Conservation (phyloP, 1,140 invertebrate species). For the Drosophila takahashii region DNA sequence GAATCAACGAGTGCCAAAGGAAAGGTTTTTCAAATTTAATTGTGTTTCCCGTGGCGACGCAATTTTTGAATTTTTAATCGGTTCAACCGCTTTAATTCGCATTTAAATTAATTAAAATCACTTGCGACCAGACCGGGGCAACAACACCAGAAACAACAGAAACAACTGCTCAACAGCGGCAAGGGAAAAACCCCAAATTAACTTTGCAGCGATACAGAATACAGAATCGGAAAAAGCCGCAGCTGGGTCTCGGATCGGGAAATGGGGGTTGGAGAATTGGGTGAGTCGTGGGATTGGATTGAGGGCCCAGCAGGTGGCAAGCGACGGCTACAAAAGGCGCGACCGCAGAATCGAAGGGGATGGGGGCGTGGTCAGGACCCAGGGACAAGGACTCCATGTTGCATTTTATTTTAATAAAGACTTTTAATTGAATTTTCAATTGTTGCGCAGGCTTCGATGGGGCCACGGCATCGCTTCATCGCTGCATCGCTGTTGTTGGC, state of each 20-base stretch:
- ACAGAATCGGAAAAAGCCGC: conserved; percentile 64
- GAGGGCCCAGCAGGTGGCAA: conserved; percentile 63
- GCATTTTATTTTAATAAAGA: conserved; percentile 83
- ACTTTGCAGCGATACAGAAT: conserved; percentile 72
- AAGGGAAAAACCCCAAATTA: conserved; percentile 72
- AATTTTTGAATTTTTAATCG: conserved; percentile 78
- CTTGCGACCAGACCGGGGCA: conserved; percentile 62
- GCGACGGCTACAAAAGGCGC: conserved; percentile 57
- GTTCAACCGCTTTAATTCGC: conserved; percentile 75
- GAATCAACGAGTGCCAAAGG: not conserved
- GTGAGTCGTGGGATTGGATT: conserved; percentile 2
- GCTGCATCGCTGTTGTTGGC: conserved; percentile 33
- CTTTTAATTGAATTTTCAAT: conserved; percentile 83
- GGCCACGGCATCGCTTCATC: conserved; percentile 20
- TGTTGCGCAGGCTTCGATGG: conserved; percentile 57
- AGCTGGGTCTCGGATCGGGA: conserved; percentile 34
- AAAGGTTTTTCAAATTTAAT: conserved; percentile 64
- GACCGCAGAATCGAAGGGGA: conserved; percentile 48
- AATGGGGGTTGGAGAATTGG: not conserved
- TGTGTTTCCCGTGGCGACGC: conserved; percentile 54
- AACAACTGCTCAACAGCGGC: conserved; percentile 37
- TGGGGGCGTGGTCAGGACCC: conserved; percentile 15
- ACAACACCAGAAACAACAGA: too few relatives aligned
- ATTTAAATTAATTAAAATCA: conserved; percentile 84
- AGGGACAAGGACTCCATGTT: conserved; percentile 49